Base-by-base conservation (phyloP, 1,140 invertebrate genomes). In the Zaprionus nigranus region DNA sequence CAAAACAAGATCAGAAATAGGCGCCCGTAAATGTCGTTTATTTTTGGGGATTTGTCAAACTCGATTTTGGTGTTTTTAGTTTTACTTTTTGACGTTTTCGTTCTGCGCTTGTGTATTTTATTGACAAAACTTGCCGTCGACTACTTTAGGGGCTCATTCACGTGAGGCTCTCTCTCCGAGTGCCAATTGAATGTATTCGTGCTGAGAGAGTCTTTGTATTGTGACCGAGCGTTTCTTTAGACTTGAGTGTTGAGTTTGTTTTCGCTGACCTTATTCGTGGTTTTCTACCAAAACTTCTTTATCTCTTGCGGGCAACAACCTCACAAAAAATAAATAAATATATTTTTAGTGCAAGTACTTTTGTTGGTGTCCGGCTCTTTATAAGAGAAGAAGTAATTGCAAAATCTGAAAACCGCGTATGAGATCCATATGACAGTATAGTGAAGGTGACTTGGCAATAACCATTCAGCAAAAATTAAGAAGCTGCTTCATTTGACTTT, bases 241-340 rank as follows among this genome's bases (percentile, higher is more conserved):
- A 60, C 17, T 54, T 49, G 51, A 68, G 80, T 75, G 22, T n/a
- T 63, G 73, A 51, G 61, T 76, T 71, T 54, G 56, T 68, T 74
- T 67, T 61, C 56, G 67, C 78, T 86, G 82, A 86, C 83, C 83
- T 78, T 63, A 80, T 82, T 86, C 69, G 75, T 69, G 64, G 38
- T 17, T 53, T 40, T 78, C 62, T 43, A 36, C 34, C 36, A 49
- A 49, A 12, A 6, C 36, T 62, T 43, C 40, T 72, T 30, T 43
- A 17, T 5, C 28, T 57, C 36, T 75, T 36, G 30, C 59, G 82
- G 79, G 61, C 82, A 85, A 82, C 76, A 82, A 82, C 82, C 82
- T 82, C 71, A 53, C 53, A 22, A 6, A 36, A 26, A 43, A 46
- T 34, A 36, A 68, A 68, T 26, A 36, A 59, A 36, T 24, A 57